Percentiles rank a stretch among this genome's conserved stretches.
phyloP scores from a whole-genome alignment of 2,797 vertebrate genomes.

The Coluber constrictor region DNA sequence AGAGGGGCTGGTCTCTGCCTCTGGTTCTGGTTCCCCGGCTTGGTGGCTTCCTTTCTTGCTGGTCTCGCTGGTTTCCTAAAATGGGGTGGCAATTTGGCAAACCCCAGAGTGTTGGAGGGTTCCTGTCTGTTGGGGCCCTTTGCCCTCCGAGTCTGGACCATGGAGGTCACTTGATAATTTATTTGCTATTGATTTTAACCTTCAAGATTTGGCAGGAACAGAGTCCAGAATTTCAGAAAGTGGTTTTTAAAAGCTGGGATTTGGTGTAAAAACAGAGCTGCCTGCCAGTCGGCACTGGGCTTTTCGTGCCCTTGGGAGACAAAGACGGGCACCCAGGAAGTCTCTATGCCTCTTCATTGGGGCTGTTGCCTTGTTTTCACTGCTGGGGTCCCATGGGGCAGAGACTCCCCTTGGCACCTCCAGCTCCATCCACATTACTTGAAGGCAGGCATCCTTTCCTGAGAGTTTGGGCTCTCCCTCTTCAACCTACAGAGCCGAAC shows the following conservation, averaged over 20 bases:
- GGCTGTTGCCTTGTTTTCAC: not conserved
- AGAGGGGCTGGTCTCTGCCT: constrained; percentile 30
- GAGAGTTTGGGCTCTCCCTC: not conserved
- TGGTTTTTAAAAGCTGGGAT: not conserved
- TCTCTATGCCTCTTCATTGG: not conserved
- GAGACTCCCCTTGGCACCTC: not conserved
- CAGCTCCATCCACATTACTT: not conserved
- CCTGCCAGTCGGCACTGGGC: not conserved
- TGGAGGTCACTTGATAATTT: not conserved
- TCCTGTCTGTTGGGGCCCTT: not conserved
- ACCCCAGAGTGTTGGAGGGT: not conserved
- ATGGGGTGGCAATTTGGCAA: not conserved
- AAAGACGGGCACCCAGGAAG: not conserved
- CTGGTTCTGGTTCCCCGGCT: not conserved
- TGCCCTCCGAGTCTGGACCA: not conserved
- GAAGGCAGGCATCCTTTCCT: constrained; percentile 45
- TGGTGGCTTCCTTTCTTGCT: not conserved
- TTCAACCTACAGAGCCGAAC: constrained; percentile 62
- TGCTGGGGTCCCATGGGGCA: not conserved
- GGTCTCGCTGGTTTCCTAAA: not conserved
- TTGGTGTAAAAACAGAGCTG: not conserved
- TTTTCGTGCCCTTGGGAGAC: not conserved
- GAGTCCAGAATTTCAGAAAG: not conserved
- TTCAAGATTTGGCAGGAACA: not conserved
- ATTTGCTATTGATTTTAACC: not conserved